phyloP scores from a whole-genome alignment of 2,888 invertebrate species.

The Sarcophaga carnaria region DNA sequence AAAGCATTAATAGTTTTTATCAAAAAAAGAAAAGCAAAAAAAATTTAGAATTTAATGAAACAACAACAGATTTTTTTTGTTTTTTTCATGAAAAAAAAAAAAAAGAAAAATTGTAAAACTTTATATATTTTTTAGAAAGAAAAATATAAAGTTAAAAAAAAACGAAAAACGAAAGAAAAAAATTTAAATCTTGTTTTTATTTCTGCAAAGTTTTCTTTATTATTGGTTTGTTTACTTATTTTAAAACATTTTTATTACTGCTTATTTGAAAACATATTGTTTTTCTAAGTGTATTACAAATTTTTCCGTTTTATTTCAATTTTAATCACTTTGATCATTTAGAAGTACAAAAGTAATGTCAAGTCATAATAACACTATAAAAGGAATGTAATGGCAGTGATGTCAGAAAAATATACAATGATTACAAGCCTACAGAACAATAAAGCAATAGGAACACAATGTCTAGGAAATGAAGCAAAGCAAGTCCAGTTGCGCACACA shows the following conservation, averaged over 20 bases:
- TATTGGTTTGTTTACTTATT: conserved; percentile 61
- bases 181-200: conserved; percentile 69
- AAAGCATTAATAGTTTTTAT: conserved; percentile 65
- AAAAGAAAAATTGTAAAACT: conserved; percentile 63
- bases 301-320: background rate
- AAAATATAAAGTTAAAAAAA: conserved; percentile 69
- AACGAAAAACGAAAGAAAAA: conserved; percentile 69
- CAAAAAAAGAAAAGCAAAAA: conserved; percentile 40
- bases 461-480: too few species aligned
- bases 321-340: too few species aligned
- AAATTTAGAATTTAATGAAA: conserved; percentile 63
- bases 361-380: background rate
- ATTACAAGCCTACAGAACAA: too few species aligned
- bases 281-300: conserved; percentile 5
- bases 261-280: conserved; percentile 11
- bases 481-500: too few species aligned
- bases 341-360: background rate
- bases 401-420: too few species aligned
- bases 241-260: background rate
- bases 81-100: conserved; percentile 48
- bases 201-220: conserved; percentile 66
- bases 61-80: conserved; percentile 56
- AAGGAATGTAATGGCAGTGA: too few species aligned
- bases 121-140: conserved; percentile 64
- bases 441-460: too few species aligned